phyloP scores from a whole-genome alignment of 2,888 invertebrate species.

The Poecilus cupreus region DNA sequence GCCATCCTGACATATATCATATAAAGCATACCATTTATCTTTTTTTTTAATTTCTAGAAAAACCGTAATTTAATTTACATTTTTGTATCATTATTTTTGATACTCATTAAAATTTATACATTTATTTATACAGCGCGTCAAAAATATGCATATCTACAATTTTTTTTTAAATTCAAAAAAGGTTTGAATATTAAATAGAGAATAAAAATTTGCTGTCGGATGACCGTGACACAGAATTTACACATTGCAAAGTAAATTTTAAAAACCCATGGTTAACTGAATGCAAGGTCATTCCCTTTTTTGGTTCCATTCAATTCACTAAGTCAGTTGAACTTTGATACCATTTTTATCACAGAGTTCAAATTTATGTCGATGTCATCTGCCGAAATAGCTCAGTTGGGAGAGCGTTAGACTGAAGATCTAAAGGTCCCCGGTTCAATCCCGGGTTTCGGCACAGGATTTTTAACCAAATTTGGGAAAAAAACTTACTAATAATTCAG shows the following conservation, averaged over 20 bases:
- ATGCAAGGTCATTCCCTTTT: not conserved
- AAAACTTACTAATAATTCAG: not conserved
- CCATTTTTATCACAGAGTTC: too few relatives aligned
- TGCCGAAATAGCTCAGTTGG: slow-evolving; percentile 83
- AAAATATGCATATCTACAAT: not conserved
- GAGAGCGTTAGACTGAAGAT: slow-evolving; percentile 76
- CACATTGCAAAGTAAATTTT: not conserved
- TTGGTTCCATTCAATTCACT: not conserved
- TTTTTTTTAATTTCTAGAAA: not conserved
- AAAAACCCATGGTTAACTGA: not conserved
- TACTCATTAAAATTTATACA: not conserved
- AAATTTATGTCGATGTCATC: too few relatives aligned
- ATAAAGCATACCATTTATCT: not conserved
- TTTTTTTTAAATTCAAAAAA: not conserved
- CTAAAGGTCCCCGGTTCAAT: slow-evolving; percentile 50
- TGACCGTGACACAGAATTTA: slow-evolving; percentile 42
- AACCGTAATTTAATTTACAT: slow-evolving; percentile 1
- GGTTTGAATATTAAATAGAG: not conserved
- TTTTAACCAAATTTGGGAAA: not conserved
- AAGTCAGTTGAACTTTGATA: too few relatives aligned
- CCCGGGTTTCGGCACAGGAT: slow-evolving; percentile 47
- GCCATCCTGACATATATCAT: slow-evolving; percentile 82
- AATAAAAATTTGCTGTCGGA: not conserved
- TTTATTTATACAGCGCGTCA: not conserved
- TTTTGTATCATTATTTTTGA: not conserved